Evolutionary conservation across 2,113 vertebrate genomes (phyloP).

Genomic region (Helogale parvula): DNA sequence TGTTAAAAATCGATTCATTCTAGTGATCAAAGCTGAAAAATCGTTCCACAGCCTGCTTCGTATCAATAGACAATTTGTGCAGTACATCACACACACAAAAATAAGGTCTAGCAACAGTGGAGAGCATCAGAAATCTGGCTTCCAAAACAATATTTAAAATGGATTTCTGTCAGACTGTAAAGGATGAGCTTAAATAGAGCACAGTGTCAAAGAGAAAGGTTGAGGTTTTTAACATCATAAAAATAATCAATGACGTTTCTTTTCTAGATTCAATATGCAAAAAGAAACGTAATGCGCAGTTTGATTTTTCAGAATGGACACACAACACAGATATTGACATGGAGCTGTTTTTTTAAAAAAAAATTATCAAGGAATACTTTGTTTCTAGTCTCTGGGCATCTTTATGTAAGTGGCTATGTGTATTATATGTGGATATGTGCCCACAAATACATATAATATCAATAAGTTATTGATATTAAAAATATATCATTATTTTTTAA

Average conservation of each 20-base stretch:
- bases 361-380: not conserved
- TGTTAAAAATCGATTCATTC: constrained; percentile 81
- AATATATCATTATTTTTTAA: not conserved
- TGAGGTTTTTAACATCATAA: constrained; percentile 54
- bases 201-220: constrained; percentile 57
- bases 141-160: constrained; percentile 77
- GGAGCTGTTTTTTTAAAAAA: not conserved
- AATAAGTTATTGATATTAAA: not conserved
- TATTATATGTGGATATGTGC: not conserved
- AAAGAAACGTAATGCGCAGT: not conserved
- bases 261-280: constrained; percentile 16
- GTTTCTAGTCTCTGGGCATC: not conserved
- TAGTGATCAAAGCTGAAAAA: constrained; percentile 78
- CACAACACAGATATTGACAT: not conserved
- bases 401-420: not conserved
- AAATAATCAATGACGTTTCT: constrained; percentile 50
- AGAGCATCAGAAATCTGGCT: constrained; percentile 58
- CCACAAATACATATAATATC: not conserved
- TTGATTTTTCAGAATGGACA: not conserved
- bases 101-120: constrained; percentile 42
- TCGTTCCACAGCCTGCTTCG: constrained; percentile 68
- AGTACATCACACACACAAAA: constrained; percentile 67
- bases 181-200: constrained; percentile 58
- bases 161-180: constrained; percentile 75
- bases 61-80: constrained; percentile 79